A percentile compares a stretch with the other conserved stretches of the same genome.
These are phyloP conservation scores for Microtus oregoni DNA, from an alignment of 2,113 vertebrate genomes.

Conservation along the genomic window DNA sequence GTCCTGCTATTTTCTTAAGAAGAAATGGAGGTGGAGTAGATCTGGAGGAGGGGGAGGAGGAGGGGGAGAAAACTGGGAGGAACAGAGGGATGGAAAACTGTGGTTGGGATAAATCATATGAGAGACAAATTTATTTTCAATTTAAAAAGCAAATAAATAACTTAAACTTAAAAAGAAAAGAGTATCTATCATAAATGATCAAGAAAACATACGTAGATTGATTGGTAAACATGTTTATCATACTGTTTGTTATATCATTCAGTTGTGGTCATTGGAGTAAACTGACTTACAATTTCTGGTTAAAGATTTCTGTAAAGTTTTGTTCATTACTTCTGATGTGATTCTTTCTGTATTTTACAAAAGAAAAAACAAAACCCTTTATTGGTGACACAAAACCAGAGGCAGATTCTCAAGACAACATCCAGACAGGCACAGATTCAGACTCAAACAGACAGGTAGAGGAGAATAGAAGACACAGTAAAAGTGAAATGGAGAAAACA, in stretches of 20 bases:
- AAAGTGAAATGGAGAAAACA: not conserved
- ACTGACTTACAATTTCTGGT: not conserved
- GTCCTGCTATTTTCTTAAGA: too few species aligned
- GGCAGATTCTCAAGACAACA: not conserved
- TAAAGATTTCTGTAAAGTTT: not conserved
- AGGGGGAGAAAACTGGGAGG: not conserved
- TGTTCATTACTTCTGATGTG: not conserved
- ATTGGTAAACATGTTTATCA: not conserved
- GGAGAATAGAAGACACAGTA: not conserved
- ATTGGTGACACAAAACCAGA: not conserved
- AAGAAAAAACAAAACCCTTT: not conserved
- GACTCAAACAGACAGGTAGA: not conserved
- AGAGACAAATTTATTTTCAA: not conserved
- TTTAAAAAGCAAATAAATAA: too few species aligned
- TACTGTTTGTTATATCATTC: not conserved
- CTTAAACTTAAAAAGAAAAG: too few species aligned
- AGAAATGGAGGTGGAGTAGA: not conserved
- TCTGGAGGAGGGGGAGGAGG: not conserved
- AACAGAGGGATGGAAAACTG: not conserved
- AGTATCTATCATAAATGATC: not conserved
- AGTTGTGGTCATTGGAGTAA: not conserved
- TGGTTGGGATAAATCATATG: not conserved
- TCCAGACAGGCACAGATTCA: not conserved
- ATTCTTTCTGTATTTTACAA: not conserved
- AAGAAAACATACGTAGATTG: not conserved